These are phyloP conservation scores for Trichacis sp. DNA, from an alignment of 2,888 invertebrate species.

Conservation along the genomic window DNA sequence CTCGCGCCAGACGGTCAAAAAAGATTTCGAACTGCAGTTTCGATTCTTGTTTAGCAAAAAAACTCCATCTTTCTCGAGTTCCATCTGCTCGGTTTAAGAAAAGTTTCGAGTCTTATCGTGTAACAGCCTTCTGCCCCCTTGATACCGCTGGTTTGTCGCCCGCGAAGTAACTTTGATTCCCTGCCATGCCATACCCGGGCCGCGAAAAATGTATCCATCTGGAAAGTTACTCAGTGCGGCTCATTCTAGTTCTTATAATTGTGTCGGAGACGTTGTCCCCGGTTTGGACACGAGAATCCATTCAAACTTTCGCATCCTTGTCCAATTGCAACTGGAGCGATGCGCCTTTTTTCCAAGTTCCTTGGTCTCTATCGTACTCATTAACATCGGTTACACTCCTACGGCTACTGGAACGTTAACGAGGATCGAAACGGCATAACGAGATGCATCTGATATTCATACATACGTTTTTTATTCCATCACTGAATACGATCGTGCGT, in stretches of 20 bases:
- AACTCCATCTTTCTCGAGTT: conserved; percentile 33
- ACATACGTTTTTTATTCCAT: not conserved
- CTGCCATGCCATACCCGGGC: conserved; percentile 42
- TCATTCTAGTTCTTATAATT: conserved; percentile 35
- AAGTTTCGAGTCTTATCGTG: conserved; percentile 48
- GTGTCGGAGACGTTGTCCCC: conserved; percentile 12
- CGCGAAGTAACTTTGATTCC: conserved; percentile 54
- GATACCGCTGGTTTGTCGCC: conserved; percentile 44
- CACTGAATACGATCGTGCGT: not conserved
- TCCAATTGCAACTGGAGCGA: conserved; percentile 22
- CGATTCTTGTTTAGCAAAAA: conserved; percentile 25
- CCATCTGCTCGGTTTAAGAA: conserved; percentile 44
- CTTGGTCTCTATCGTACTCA: not conserved
- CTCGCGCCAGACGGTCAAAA: conserved; percentile 19
- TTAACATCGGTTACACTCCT: not conserved
- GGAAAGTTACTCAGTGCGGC: conserved; percentile 50
- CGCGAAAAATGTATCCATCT: conserved; percentile 59
- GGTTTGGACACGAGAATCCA: conserved; percentile 22
- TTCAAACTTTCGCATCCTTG: conserved; percentile 18
- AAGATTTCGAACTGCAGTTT: conserved; percentile 13
- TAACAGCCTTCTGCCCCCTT: conserved; percentile 29
- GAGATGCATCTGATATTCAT: not conserved
- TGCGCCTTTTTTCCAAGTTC: no score
- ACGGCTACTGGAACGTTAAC: not conserved
- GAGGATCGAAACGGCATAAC: not conserved